These are phyloP conservation scores for Archips crataeganus DNA, from an alignment of 2,888 invertebrate species.

Conservation along the genomic window DNA sequence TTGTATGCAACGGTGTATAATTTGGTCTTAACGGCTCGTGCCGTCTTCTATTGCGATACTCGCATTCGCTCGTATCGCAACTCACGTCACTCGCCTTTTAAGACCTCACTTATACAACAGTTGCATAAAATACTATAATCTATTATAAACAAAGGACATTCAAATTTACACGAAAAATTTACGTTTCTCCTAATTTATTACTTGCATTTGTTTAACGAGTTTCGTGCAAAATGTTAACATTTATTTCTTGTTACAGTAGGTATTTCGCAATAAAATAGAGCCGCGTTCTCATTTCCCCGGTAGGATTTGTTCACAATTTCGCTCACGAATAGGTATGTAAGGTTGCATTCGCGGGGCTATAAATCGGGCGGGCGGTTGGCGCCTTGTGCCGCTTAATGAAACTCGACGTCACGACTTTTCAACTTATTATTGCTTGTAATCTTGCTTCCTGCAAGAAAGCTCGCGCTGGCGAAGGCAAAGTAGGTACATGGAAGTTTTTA, in stretches of 20 bases:
- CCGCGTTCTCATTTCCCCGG: slow-evolving; percentile 62
- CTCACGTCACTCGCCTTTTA: no score
- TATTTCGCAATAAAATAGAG: slow-evolving; percentile 64
- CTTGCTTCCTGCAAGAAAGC: slow-evolving; percentile 38
- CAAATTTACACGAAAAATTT: slow-evolving; percentile 14
- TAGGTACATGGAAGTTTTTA: slow-evolving; percentile 36
- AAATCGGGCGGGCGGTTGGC: slow-evolving; percentile 61
- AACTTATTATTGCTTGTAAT: slow-evolving; percentile 52
- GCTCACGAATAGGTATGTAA: slow-evolving; percentile 56
- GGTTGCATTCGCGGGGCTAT: slow-evolving; percentile 64
- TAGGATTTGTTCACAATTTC: slow-evolving; percentile 69
- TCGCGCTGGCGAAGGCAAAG: slow-evolving; percentile 17
- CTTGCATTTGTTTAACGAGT: slow-evolving; percentile 38
- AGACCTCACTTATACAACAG: no score
- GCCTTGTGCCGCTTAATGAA: slow-evolving; percentile 68
- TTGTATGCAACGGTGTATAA: no score
- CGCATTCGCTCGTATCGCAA: no score
- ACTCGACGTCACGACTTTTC: slow-evolving; percentile 67
- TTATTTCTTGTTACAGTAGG: slow-evolving; percentile 56
- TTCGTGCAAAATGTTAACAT: slow-evolving; percentile 55
- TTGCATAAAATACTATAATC: no score
- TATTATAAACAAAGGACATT: slow-evolving; percentile 14
- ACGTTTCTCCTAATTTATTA: slow-evolving; percentile 24
- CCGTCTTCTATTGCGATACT: no score
- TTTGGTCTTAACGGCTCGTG: no score